Evolutionary conservation across 2,113 vertebrate species (phyloP).

Genomic region (Chunga burmeisteri): DNA sequence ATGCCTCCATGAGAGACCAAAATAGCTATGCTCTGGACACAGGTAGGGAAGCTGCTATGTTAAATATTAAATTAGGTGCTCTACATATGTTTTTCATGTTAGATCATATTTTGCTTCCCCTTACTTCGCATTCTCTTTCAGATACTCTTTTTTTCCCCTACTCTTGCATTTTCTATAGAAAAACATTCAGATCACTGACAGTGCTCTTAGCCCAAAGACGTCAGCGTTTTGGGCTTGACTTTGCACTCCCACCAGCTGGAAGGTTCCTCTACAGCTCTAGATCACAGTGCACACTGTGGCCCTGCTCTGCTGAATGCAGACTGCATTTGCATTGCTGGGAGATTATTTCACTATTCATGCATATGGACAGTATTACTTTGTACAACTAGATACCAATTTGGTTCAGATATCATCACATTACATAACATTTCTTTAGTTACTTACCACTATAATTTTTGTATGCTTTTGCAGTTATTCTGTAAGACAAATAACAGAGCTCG

Average conservation of each 20-base stretch:
- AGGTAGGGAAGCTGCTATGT: neutral
- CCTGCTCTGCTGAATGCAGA: neutral
- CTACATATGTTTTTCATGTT: neutral
- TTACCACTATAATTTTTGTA: accelerated
- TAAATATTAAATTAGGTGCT: neutral
- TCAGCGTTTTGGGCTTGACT: neutral
- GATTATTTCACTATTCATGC: neutral
- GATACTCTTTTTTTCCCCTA: neutral
- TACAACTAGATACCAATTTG: neutral
- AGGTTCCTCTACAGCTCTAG: neutral
- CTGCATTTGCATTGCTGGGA: neutral
- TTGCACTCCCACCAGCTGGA: neutral
- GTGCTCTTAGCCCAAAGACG: neutral
- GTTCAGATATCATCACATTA: neutral
- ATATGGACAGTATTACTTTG: neutral
- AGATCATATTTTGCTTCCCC: neutral
- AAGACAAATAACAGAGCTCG: neutral
- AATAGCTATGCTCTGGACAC: neutral
- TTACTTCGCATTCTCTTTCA: neutral
- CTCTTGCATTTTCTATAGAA: neutral
- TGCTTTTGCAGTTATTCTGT: neutral
- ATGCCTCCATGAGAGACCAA: neutral
- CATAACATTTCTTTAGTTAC: neutral
- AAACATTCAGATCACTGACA: neutral
- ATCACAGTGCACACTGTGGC: neutral